These are phyloP conservation scores for Zalophus californianus DNA, from an alignment of 2,797 vertebrate species.

Conservation along the genomic window DNA sequence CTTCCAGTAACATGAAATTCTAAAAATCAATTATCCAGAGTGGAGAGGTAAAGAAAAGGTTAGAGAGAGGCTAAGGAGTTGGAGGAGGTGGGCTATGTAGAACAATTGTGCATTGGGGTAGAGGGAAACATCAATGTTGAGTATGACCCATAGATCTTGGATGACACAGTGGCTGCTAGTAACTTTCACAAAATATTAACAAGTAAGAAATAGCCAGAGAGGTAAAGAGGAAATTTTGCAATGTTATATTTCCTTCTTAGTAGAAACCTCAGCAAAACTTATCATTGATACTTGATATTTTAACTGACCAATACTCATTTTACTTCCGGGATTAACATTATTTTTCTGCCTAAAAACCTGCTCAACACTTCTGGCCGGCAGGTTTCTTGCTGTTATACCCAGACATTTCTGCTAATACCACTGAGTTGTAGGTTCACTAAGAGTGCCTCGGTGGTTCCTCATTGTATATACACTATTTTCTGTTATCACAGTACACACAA, in stretches of 20 bases:
- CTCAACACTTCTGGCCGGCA: background rate
- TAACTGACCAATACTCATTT: background rate
- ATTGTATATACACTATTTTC: background rate
- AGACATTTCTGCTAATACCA: background rate
- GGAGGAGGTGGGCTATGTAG: background rate
- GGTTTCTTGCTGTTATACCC: background rate
- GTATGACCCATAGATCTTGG: background rate
- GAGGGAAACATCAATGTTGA: background rate
- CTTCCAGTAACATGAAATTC: background rate
- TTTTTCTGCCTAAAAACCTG: background rate
- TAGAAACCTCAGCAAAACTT: background rate
- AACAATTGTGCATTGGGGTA: accelerated
- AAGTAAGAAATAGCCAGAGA: background rate
- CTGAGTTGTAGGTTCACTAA: background rate
- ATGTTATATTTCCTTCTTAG: background rate
- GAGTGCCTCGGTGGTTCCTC: background rate
- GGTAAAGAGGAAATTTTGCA: background rate
- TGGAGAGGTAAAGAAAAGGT: background rate
- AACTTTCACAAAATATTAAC: background rate
- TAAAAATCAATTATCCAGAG: background rate
- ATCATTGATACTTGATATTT: background rate
- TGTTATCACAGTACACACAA: background rate
- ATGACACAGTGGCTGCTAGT: background rate
- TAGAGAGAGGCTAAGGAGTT: background rate
- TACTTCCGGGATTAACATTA: background rate